Percentiles rank a stretch among this genome's conserved stretches.
Evolutionary conservation across 2,888 invertebrate genomes (phyloP).

Genomic region (Trisateles emortualis): DNA sequence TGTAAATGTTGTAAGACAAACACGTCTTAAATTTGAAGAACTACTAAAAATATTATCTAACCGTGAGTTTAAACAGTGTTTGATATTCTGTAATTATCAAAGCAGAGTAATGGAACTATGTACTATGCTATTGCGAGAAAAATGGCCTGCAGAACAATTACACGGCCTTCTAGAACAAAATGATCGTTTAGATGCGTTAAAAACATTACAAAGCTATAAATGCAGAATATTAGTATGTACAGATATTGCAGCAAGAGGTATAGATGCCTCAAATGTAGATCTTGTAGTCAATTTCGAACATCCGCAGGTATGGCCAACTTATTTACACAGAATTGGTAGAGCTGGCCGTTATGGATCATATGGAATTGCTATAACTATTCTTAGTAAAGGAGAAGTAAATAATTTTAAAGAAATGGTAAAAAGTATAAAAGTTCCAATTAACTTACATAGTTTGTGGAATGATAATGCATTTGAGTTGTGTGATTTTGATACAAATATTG

Average conservation of each 20-base stretch:
- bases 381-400: conserved; percentile 89
- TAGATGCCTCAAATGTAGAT: conserved; percentile 97
- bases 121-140: conserved; percentile 89
- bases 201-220: conserved; percentile 92
- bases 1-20: conserved; percentile 89
- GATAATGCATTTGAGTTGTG: conserved; percentile 45
- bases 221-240: conserved; percentile 96
- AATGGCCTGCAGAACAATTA: conserved; percentile 93
- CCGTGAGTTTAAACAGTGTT: conserved; percentile 94
- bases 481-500: conserved; percentile 15
- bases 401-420: conserved; percentile 87
- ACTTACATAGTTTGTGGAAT: conserved; percentile 64
- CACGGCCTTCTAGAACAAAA: conserved; percentile 93
- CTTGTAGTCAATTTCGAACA: conserved; percentile 97
- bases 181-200: conserved; percentile 91
- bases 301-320: conserved; percentile 92
- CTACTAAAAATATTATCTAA: conserved; percentile 89
- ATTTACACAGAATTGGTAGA: conserved; percentile 97
- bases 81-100: conserved; percentile 97
- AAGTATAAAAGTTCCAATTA: conserved; percentile 79
- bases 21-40: conserved; percentile 89
- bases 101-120: conserved; percentile 93
- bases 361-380: conserved; percentile 92
- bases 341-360: conserved; percentile 97
- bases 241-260: conserved; percentile 96